These are phyloP conservation scores for Eretmocerus hayati DNA, from an alignment of 2,888 invertebrate species.

Conservation along the genomic window DNA sequence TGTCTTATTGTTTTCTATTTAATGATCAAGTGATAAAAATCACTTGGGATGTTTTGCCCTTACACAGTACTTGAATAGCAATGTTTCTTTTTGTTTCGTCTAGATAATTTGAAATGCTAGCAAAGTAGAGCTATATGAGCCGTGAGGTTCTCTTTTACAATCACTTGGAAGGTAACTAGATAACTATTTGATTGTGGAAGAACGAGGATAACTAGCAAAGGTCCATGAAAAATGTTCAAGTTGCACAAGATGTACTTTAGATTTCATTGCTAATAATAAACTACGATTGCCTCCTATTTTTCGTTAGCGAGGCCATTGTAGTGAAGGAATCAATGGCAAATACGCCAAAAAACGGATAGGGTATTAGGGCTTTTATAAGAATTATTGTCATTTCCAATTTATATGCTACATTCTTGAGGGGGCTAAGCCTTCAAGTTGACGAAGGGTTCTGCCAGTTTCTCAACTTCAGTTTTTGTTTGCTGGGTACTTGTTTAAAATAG, in stretches of 20 bases:
- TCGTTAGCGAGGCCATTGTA: slow-evolving; percentile 18
- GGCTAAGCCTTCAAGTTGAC: slow-evolving; percentile 26
- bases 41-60: slow-evolving; percentile 14
- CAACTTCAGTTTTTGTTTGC: slow-evolving; percentile 21
- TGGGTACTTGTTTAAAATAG: slow-evolving; percentile 23
- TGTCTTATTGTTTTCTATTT: slow-evolving; percentile 12
- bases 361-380: slow-evolving; percentile 29
- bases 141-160: slow-evolving; percentile 22
- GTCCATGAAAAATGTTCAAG: slow-evolving; percentile 13
- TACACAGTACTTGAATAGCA: slow-evolving; percentile 21
- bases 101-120: slow-evolving; percentile 15
- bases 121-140: slow-evolving; percentile 16
- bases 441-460: slow-evolving; percentile 28
- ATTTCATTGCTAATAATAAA: slow-evolving; percentile 20
- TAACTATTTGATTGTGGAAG: slow-evolving; percentile 18
- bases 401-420: slow-evolving; percentile 28
- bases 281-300: slow-evolving; percentile 18
- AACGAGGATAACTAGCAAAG: slow-evolving; percentile 12
- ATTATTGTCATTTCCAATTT: slow-evolving; percentile 25
- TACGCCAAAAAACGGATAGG: slow-evolving; percentile 24
- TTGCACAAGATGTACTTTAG: slow-evolving; percentile 22
- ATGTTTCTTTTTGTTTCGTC: slow-evolving; percentile 22
- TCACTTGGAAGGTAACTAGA: slow-evolving; percentile 12
- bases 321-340: slow-evolving; percentile 17
- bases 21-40: background rate